phyloP scores from a whole-genome alignment of 2,888 invertebrate species.

The Ophion slaviceki region DNA sequence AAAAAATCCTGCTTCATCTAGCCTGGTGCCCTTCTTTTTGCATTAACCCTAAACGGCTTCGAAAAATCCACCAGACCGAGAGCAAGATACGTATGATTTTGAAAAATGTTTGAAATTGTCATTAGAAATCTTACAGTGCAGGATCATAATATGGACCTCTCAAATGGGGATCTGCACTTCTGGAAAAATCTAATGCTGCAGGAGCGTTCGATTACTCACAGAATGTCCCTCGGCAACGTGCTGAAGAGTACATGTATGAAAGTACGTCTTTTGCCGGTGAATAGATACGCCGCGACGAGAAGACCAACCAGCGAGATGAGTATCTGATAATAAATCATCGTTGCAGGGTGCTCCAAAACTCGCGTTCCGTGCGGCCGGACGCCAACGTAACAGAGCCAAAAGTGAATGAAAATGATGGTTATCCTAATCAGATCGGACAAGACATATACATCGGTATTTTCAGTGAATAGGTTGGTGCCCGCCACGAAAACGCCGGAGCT shows the following conservation, averaged over 20 bases:
- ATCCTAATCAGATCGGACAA: neutral
- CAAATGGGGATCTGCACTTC: neutral
- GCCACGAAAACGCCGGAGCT: conserved; percentile 38
- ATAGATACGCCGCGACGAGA: conserved; percentile 85
- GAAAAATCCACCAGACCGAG: too few species aligned
- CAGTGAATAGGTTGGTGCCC: conserved; percentile 1
- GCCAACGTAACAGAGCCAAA: neutral
- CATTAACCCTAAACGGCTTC: too few species aligned
- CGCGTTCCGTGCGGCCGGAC: too few species aligned
- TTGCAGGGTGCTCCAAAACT: conserved; percentile 77
- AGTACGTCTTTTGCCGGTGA: conserved; percentile 85
- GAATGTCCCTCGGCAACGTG: conserved; percentile 88
- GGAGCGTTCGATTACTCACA: conserved; percentile 85
- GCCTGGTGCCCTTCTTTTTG: too few species aligned
- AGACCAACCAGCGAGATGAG: conserved; percentile 90
- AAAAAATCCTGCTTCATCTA: too few species aligned
- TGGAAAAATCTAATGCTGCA: neutral
- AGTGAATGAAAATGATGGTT: neutral
- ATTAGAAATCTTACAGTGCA: too few species aligned
- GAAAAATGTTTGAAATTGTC: too few species aligned
- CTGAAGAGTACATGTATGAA: conserved; percentile 87
- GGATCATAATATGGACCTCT: too few species aligned
- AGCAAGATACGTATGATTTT: too few species aligned
- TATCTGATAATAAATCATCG: conserved; percentile 86
- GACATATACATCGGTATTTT: conserved; percentile 2